phyloP scores from a whole-genome alignment of 1,140 invertebrate species.

The Oreohelix idahoensis region DNA sequence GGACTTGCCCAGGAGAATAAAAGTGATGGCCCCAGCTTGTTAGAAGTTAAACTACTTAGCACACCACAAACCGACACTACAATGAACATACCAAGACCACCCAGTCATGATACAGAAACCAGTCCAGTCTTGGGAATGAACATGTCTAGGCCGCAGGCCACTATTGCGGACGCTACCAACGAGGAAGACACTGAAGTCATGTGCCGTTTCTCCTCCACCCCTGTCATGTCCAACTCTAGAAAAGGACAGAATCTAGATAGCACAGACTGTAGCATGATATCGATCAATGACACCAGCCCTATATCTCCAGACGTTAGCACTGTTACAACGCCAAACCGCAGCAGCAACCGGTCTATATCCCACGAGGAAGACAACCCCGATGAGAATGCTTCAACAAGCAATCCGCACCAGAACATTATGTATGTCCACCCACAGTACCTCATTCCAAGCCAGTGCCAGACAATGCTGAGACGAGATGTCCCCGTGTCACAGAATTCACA shows the following conservation, averaged over 20 bases:
- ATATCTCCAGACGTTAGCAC: constrained; percentile 7
- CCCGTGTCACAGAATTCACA: neutral
- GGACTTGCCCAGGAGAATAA: neutral
- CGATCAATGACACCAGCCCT: constrained; percentile 34
- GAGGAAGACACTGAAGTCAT: constrained; percentile 47
- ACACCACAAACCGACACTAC: constrained; percentile 16
- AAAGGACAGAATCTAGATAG: constrained; percentile 14
- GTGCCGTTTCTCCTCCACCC: constrained; percentile 46
- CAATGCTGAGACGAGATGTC: neutral
- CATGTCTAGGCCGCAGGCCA: neutral
- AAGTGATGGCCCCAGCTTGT: neutral
- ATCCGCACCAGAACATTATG: neutral
- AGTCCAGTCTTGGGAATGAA: neutral
- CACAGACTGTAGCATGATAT: constrained; percentile 24
- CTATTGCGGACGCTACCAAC: constrained; percentile 4
- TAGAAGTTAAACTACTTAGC: neutral
- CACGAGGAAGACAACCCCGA: neutral
- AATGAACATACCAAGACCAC: constrained; percentile 21
- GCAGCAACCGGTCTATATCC: neutral
- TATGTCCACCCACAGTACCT: constrained; percentile 16
- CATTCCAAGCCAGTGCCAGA: neutral
- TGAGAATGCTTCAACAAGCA: neutral
- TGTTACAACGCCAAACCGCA: neutral
- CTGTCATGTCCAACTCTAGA: constrained; percentile 13
- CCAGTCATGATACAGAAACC: neutral